Evolutionary conservation across 2,113 vertebrate genomes (phyloP), one percentile per base, ranked within the genome.

Genomic region (Neoarius graeffei): DNA sequence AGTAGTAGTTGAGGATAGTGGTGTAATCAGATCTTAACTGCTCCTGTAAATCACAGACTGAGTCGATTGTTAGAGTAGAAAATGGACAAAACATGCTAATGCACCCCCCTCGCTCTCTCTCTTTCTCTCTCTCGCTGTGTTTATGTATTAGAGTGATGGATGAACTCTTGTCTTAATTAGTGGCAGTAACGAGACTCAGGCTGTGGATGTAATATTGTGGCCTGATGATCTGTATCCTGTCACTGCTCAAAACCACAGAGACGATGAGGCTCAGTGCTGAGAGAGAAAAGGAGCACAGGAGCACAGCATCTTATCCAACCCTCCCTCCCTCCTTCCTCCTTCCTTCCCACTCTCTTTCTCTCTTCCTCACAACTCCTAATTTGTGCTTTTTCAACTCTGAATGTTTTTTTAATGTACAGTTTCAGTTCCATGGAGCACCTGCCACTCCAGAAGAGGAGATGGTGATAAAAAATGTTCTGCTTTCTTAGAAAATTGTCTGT

Each of bases 171-270:
- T 89, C 86, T 89, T 89, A 89, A 89, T 89, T 89, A 89, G 86
- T 59, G 91, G 90, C 92, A 94, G 92, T 92, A 91, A 92, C 85
- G 57, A 94, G 57, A 74, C 83, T 87, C 71, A 69, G 89, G 74
- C 82, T 82, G 89, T 59, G 81, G 85, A 95, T 93, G 94, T 93
- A 94, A 95, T 95, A 94, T 95, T 94, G 93, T 93, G 94, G 94
- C 93, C 93, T 94, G 94, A 92, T 94, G 94, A 95, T 90, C 94
- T 93, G 94, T 93, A 93, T 93, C 94, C 92, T 89, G 92, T 93
- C 94, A 93, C 94, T 93, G 94, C 93, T 92, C 94, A 94, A 94
- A 94, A 94, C 92, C 94, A 92, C 93, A 88, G 92, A 89, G 92
- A 90, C 60, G 94, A 93, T 91, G 93, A 92, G 94, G 94, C 93